phyloP scores from a whole-genome alignment of 2,888 invertebrate species.

The Gari tellinella region DNA sequence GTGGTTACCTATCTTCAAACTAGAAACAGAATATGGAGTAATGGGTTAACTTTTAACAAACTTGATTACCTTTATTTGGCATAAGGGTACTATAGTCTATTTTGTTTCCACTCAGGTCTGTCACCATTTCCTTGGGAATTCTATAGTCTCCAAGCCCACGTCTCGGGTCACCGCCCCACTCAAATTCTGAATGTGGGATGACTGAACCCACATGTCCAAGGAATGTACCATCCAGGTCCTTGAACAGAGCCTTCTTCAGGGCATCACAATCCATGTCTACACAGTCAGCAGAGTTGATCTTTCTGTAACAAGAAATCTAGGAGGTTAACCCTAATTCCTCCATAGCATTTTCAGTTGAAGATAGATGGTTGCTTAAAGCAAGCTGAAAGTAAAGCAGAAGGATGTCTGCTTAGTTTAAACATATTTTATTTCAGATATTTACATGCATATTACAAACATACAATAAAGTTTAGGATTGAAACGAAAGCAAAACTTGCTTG shows the following conservation, averaged over 20 bases:
- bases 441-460: no score
- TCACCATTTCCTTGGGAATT: constrained; percentile 77
- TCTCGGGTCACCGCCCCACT: constrained; percentile 73
- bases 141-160: constrained; percentile 81
- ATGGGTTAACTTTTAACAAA: neutral
- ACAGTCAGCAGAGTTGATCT: constrained; percentile 80
- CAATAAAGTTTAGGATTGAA: no score
- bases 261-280: constrained; percentile 84
- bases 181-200: constrained; percentile 77
- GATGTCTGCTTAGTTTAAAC: no score
- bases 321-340: no score
- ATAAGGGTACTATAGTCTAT: constrained; percentile 55
- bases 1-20: no score
- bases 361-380: no score
- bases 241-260: constrained; percentile 76
- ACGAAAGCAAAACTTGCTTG: no score
- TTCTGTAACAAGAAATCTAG: constrained; percentile 49
- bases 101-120: constrained; percentile 65
- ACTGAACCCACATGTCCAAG: constrained; percentile 64
- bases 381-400: no score
- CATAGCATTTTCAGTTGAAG: no score
- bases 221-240: constrained; percentile 77
- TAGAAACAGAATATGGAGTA: no score
- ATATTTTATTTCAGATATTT: no score
- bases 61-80: constrained; percentile 74